Conservation (phyloP, 2,797 vertebrate genomes). For the Centroberyx gerrardi region DNA sequence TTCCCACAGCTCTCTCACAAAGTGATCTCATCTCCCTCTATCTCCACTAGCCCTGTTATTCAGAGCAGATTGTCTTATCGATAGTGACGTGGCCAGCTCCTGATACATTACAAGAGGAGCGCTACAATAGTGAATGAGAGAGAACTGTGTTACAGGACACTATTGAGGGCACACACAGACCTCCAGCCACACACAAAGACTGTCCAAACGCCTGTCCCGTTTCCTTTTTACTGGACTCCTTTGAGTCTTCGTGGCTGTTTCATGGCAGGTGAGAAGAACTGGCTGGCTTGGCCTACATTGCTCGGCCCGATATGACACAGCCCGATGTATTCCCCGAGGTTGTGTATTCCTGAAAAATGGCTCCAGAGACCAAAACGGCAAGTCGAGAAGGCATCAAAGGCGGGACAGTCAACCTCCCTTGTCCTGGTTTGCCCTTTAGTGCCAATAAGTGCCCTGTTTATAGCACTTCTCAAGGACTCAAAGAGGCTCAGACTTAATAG, state of each 20-base stretch:
- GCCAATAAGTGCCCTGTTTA: constrained; percentile 14
- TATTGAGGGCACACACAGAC: constrained; percentile 23
- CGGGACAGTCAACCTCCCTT: background rate
- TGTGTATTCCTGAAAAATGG: constrained; percentile 16
- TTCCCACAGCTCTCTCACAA: constrained; percentile 51
- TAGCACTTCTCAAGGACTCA: background rate
- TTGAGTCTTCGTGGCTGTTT: constrained; percentile 30
- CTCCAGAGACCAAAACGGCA: background rate
- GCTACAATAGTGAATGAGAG: constrained; percentile 26
- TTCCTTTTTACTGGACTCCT: constrained; percentile 22
- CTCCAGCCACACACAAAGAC: constrained; percentile 26
- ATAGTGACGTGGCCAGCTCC: constrained; percentile 34
- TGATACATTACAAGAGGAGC: constrained; percentile 30
- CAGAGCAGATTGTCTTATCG: constrained; percentile 55
- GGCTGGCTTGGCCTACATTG: constrained; percentile 1
- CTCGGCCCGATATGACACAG: constrained; percentile 4
- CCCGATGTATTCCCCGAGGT: constrained; percentile 25
- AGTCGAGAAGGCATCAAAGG: constrained; percentile 24
- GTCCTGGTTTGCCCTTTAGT: background rate
- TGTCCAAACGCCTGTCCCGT: constrained; percentile 13
- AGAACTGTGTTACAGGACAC: constrained; percentile 32
- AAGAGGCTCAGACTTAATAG: background rate
- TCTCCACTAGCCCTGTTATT: constrained; percentile 43
- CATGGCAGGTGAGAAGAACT: constrained; percentile 25
- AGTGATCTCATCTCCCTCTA: constrained; percentile 56